A percentile compares a stretch with the other conserved stretches of the same genome.
Evolutionary conservation across 2,113 vertebrate species (phyloP).

Genomic region (Chaetura pelagica): DNA sequence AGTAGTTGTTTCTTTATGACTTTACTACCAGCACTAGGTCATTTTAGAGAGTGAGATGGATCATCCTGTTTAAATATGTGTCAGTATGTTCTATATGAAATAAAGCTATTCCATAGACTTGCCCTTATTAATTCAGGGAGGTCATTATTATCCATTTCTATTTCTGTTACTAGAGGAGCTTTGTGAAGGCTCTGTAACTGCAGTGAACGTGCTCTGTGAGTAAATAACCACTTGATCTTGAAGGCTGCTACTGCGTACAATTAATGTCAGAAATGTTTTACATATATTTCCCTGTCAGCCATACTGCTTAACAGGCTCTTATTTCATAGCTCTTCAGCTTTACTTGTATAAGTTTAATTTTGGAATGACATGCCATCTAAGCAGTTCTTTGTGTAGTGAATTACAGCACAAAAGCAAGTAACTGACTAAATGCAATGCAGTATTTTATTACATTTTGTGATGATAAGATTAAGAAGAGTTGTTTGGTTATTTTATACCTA

Average conservation of each 20-base stretch:
- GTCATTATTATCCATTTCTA: slow-evolving; percentile 8
- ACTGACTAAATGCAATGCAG: not conserved
- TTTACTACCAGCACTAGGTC: not conserved
- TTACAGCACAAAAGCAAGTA: not conserved
- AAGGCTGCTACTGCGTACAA: not conserved
- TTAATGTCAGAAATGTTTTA: slow-evolving; percentile 3
- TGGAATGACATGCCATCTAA: not conserved
- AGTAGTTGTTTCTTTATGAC: not conserved
- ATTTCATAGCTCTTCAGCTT: not conserved
- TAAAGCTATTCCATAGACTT: not conserved
- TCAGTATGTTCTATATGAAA: not conserved
- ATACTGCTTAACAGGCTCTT: not conserved
- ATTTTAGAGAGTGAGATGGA: not conserved
- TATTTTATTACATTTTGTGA: not conserved
- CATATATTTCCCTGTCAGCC: not conserved
- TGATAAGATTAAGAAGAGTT: not conserved
- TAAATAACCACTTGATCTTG: slow-evolving; percentile 3
- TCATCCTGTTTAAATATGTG: not conserved
- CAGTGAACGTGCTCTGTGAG: slow-evolving; percentile 16
- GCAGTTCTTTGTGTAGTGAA: not conserved
- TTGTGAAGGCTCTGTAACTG: not conserved
- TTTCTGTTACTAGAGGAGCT: not conserved
- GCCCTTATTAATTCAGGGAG: not conserved
- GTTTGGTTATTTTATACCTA: not conserved
- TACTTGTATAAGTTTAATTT: not conserved